phyloP scores from a whole-genome alignment of 2,113 vertebrate species.

The Larimichthys crocea region DNA sequence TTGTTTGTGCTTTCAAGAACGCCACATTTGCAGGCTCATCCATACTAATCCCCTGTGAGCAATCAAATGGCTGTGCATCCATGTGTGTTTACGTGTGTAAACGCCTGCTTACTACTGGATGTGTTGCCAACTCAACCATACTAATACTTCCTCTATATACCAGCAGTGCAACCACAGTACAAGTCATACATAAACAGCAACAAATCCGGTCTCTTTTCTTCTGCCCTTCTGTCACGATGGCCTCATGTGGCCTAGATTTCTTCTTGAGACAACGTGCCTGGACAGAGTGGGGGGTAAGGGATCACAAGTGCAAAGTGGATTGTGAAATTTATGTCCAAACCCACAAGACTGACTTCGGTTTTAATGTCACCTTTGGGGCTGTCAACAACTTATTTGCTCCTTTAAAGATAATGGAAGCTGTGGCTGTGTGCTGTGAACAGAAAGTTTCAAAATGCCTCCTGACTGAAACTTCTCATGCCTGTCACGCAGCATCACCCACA shows the following conservation, averaged over 20 bases:
- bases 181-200: background rate
- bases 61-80: conserved; percentile 9
- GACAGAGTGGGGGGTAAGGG: background rate
- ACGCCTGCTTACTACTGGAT: background rate
- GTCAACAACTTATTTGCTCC: too few relatives aligned
- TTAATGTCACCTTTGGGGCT: too few relatives aligned
- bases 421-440: too few relatives aligned
- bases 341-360: too few relatives aligned
- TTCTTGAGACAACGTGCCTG: background rate
- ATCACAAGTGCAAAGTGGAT: background rate
- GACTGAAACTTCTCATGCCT: too few relatives aligned
- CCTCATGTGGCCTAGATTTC: background rate
- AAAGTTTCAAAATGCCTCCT: too few relatives aligned
- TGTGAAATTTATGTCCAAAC: too few relatives aligned
- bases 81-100: background rate
- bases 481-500: too few relatives aligned
- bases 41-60: background rate
- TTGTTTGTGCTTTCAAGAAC: background rate
- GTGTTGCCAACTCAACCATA: background rate
- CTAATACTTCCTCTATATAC: background rate
- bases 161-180: background rate
- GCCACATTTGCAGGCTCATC: background rate
- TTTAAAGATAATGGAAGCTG: too few relatives aligned
- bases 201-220: background rate
- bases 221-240: background rate